phyloP scores from a whole-genome alignment of 2,888 invertebrate genomes.

The Drosophila multiciliata region DNA sequence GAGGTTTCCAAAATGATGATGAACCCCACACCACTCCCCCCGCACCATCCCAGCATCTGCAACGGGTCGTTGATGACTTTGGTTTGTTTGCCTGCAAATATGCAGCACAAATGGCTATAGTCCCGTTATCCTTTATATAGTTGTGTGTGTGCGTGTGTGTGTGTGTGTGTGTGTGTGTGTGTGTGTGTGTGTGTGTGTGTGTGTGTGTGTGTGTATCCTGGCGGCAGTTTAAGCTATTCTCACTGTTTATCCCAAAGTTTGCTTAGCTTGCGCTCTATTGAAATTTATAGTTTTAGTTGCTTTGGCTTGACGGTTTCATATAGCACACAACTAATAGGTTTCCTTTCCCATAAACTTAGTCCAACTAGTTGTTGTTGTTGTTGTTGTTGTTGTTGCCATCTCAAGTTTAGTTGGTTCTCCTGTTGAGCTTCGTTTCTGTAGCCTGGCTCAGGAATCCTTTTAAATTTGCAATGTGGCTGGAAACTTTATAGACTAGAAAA shows the following conservation, averaged over 20 bases:
- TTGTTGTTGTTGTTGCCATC: constrained; percentile 8
- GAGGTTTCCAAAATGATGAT: constrained; percentile 75
- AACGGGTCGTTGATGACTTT: constrained; percentile 63
- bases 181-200: no score
- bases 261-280: constrained; percentile 46
- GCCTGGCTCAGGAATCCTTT: constrained; percentile 10
- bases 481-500: constrained; percentile 33
- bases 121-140: constrained; percentile 15
- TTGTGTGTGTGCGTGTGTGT: background rate
- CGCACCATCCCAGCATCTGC: constrained; percentile 1
- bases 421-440: constrained; percentile 18
- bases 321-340: constrained; percentile 72
- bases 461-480: constrained; percentile 12
- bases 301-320: constrained; percentile 55
- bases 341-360: constrained; percentile 61
- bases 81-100: constrained; percentile 58
- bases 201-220: constrained; percentile 5
- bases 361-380: constrained; percentile 24
- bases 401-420: constrained; percentile 44
- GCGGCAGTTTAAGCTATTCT: constrained; percentile 59
- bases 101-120: constrained; percentile 33
- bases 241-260: constrained; percentile 72
- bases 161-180: background rate
- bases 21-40: constrained; percentile 5
- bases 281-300: constrained; percentile 65